Evolutionary conservation across 1,140 invertebrate genomes (phyloP).

Genomic region (Listronotus oregonensis): DNA sequence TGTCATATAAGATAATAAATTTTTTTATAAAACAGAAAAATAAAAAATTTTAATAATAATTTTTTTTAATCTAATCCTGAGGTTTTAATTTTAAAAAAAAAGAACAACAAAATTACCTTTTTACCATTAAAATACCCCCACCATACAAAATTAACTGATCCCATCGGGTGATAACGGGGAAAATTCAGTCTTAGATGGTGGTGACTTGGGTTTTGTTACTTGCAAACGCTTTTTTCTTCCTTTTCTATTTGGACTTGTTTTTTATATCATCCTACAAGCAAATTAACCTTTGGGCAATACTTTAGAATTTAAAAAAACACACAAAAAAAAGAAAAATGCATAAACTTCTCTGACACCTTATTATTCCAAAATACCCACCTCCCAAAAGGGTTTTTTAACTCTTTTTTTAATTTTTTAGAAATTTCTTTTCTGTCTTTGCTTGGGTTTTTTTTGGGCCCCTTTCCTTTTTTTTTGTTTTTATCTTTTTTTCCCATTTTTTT

Average conservation of each 20-base stretch:
- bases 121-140: conserved; percentile 89
- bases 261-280: conserved; percentile 81
- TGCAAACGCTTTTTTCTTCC: conserved; percentile 74
- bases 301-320: too few species aligned
- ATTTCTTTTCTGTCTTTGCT: conserved; percentile 86
- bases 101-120: conserved; percentile 64
- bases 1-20: neutral
- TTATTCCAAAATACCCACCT: conserved; percentile 65
- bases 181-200: conserved; percentile 81
- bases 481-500: conserved; percentile 85
- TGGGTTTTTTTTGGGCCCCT: conserved; percentile 87
- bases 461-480: conserved; percentile 86
- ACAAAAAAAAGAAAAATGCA: too few species aligned
- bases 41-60: neutral
- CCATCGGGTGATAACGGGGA: conserved; percentile 78
- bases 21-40: too few species aligned
- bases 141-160: conserved; percentile 91
- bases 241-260: conserved; percentile 76
- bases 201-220: conserved; percentile 71
- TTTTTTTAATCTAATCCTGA: too few species aligned
- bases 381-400: conserved; percentile 79
- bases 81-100: too few species aligned
- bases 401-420: conserved; percentile 83
- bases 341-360: too few species aligned
- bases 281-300: neutral